Base-by-base conservation (phyloP, 2,113 vertebrate genomes). In the Proterorhinus semilunaris region DNA sequence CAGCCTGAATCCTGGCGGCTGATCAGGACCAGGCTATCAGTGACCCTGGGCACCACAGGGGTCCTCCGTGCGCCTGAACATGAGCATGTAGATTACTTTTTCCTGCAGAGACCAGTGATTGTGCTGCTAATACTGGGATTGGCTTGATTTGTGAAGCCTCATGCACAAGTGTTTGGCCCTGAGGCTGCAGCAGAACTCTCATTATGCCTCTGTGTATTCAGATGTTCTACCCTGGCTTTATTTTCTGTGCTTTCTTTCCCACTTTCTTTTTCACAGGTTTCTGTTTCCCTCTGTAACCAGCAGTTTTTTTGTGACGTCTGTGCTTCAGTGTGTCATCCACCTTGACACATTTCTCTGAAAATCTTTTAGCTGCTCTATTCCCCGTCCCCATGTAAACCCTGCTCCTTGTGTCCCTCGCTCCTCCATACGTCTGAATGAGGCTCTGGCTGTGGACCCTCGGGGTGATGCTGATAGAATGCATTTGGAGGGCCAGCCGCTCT, bases 381-480 rank as follows among this genome's bases (percentile, higher is more conserved):
- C 54, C 50, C 47, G 53, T 82, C 66, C 62, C 44, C 74, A 66
- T 75, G 55, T 59, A 68, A 76, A 70, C 76, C 80, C 62, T 68
- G 75, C 84, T 81, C 71, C 75, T 72, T 73, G 73, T 55, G 72
- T 85, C 71, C 68, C 52, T 51, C 67, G 74, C 64, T 72, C 59
- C 62, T 73, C 68, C 65, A 62, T 75, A 81, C 78, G 78, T 83
- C 45, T 63, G 74, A 88, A 89, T 83, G 76, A 80, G 82, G 62
- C 74, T 88, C 78, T 78, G 86, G 77, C 87, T 70, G 83, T 76
- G 85, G 82, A 75, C 87, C 86, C 82, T 87, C 59, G 72, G 89
- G 89, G 88, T 75, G 81, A 80, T 79, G 85, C 78, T 90, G 89
- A 90, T 92, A 88, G 89, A 92, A 91, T 89, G 82, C 84, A 80